These are phyloP conservation scores for Choloepus hoffmanni DNA, from an alignment of 2,113 vertebrate species.

Conservation along the genomic window DNA sequence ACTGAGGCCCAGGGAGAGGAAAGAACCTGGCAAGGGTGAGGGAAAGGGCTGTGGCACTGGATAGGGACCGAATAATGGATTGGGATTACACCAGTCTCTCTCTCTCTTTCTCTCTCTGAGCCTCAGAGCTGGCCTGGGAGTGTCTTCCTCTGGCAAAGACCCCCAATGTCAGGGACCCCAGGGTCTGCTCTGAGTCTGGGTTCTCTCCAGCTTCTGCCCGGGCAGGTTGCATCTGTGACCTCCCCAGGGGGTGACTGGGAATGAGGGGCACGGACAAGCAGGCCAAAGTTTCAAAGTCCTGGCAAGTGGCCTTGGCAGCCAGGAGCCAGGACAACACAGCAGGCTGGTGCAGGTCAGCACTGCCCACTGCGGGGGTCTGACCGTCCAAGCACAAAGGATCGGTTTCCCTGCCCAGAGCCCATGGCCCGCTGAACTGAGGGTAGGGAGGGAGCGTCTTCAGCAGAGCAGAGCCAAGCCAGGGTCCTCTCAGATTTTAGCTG, in stretches of 20 bases:
- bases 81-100: neutral
- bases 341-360: accelerated
- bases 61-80: neutral
- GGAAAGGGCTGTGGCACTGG: neutral
- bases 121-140: neutral
- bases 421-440: neutral
- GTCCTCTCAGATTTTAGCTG: neutral
- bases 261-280: neutral
- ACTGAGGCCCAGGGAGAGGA: neutral
- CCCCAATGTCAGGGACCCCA: neutral
- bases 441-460: too few relatives aligned
- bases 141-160: neutral
- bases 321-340: neutral
- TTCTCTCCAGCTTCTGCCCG: neutral
- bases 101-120: neutral
- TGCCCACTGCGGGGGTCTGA: neutral
- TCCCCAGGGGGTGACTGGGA: neutral
- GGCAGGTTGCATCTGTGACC: neutral
- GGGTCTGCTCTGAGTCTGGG: neutral
- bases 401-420: neutral
- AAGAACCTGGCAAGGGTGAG: neutral
- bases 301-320: neutral
- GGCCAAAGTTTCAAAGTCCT: neutral
- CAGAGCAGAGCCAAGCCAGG: neutral
- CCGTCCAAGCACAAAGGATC: neutral